phyloP scores from a whole-genome alignment of 2,888 invertebrate genomes.

The Limenitis camilla region DNA sequence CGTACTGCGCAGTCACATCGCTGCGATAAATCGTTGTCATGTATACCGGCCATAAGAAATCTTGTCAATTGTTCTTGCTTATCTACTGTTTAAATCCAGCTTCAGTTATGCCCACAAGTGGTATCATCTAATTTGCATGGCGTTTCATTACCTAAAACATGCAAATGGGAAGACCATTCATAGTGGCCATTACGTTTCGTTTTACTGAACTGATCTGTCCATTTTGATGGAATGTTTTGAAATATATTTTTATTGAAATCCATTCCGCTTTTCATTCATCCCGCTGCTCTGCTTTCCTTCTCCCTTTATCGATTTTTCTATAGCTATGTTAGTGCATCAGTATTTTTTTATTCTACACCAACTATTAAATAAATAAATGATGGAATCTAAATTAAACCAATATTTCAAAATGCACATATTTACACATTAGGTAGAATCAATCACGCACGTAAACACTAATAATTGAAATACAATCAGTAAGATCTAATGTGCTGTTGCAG shows the following conservation, averaged over 20 bases:
- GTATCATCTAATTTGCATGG: constrained; percentile 33
- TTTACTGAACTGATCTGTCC: constrained; percentile 63
- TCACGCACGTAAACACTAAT: constrained; percentile 2
- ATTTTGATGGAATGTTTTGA: constrained; percentile 62
- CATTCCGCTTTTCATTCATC: constrained; percentile 68
- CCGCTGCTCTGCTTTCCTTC: constrained; percentile 49
- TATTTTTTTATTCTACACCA: not conserved
- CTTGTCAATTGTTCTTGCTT: constrained; percentile 49
- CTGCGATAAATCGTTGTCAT: too few relatives aligned
- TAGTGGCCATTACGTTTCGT: constrained; percentile 28
- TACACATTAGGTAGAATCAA: constrained; percentile 5
- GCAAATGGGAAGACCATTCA: not conserved
- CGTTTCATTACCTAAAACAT: too few relatives aligned
- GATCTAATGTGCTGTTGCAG: constrained; percentile 55
- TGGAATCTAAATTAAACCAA: not conserved
- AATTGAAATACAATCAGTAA: not conserved
- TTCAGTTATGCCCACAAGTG: too few relatives aligned
- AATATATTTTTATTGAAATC: constrained; percentile 69
- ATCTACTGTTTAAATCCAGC: constrained; percentile 61
- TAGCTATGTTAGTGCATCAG: constrained; percentile 3
- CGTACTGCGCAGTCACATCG: too few relatives aligned
- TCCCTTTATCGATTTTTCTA: constrained; percentile 18
- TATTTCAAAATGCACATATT: not conserved
- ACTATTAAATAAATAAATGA: not conserved
- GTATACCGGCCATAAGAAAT: constrained; percentile 41